Evolutionary conservation across 2,888 invertebrate genomes (phyloP).

Genomic region (Antheraea yamamai): DNA sequence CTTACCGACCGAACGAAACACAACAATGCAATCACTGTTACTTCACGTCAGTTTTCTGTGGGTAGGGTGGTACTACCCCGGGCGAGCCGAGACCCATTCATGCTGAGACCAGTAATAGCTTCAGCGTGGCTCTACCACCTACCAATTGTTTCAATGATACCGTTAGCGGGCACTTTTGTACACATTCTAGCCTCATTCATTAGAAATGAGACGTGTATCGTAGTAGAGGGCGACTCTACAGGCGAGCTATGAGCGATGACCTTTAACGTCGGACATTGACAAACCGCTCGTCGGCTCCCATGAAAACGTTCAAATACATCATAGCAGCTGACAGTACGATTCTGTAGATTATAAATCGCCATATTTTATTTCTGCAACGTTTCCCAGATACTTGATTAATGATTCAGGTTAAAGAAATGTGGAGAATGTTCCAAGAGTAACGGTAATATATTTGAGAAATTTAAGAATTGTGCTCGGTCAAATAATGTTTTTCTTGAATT

Average conservation of each 20-base stretch:
- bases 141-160: neutral
- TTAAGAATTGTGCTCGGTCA: neutral
- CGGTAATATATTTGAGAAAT: neutral
- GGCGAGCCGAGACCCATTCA: too few species aligned
- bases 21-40: too few species aligned
- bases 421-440: neutral
- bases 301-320: conserved; percentile 82
- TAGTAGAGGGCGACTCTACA: conserved; percentile 34
- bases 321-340: conserved; percentile 71
- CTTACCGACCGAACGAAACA: too few species aligned
- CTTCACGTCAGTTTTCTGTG: too few species aligned
- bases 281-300: conserved; percentile 73
- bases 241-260: conserved; percentile 70
- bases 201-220: conserved; percentile 1
- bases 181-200: neutral
- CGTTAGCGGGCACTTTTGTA: neutral
- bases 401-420: conserved; percentile 46
- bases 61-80: too few species aligned
- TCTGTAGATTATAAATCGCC: conserved; percentile 73
- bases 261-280: conserved; percentile 76
- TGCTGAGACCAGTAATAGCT: too few species aligned
- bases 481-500: neutral
- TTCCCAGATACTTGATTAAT: conserved; percentile 75
- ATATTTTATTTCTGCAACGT: conserved; percentile 78
- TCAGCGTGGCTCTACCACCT: too few species aligned